Base-by-base conservation (phyloP, 92 coral and sea anemone genomes). In the Zoanthus sociatus region DNA sequence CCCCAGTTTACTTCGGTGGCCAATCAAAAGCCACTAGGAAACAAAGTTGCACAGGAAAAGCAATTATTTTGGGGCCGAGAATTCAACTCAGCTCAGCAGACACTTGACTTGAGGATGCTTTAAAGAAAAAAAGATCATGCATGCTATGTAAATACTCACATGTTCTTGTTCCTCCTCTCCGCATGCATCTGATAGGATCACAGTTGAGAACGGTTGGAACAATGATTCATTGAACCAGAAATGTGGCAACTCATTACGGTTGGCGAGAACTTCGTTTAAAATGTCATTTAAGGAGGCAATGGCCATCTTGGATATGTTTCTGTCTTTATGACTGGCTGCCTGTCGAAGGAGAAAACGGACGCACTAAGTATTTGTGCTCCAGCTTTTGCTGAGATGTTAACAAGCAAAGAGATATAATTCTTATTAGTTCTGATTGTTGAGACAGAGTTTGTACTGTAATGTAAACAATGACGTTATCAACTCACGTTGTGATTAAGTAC, bases 201-300 rank as follows among this genome's bases (percentile, higher is more conserved):
- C 94, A 17, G 89, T 92, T 73, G 91, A 91, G 81, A 97, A 94
- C 9, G 99, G 99, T 67, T 95, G 96, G 64, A 97, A 95, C 66
- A 97, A 87, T 75, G 94, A 88, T 90, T 97, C 99, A 89, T 97
- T 98, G 90, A 97, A 97, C 99, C 99, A 97, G 83, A 97, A 97
- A 75, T 97, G 99, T 60, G 99, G 98, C 51, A 97, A 90, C 74
- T 97, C 99, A 86, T 93, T 97, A 48, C 98, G 97, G 70, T 95
- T 97, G 83, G 90, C 89, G 54, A 97, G 92, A 13, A 97, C 88
- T 70, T 95, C 98, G 18, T 93, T 93, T 87, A 93, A 84, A 48
- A 96, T 90, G 84, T 97, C 99, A 60, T 95, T 91, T 14, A 97
- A 84, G 21, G 94, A 92, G 20, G 98, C 93, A 82, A 97, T 93